phyloP scores from a whole-genome alignment of 1,140 invertebrate genomes.

The Paraescarpia echinospica region DNA sequence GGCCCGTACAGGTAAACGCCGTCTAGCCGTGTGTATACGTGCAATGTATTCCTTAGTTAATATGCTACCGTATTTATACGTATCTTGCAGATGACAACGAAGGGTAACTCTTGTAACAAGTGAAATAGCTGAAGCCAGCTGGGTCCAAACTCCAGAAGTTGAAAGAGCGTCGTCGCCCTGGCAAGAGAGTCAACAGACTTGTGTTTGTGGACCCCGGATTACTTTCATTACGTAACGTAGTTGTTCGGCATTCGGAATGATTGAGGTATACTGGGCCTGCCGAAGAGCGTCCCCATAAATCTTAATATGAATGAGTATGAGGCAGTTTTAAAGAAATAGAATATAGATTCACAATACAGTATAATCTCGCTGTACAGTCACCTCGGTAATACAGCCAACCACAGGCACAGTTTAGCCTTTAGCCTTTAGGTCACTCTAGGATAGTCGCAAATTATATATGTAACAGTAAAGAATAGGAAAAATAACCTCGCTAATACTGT shows the following conservation, averaged over 20 bases:
- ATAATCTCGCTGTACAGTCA: too few relatives aligned
- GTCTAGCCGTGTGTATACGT: not conserved
- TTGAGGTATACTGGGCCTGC: not conserved
- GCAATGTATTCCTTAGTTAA: not conserved
- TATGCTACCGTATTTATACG: not conserved
- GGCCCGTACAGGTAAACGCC: constrained; percentile 16
- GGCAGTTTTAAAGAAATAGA: too few relatives aligned
- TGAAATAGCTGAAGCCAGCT: not conserved
- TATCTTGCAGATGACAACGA: not conserved
- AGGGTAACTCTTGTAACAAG: not conserved
- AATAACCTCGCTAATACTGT: too few relatives aligned
- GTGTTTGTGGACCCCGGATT: not conserved
- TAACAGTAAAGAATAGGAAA: too few relatives aligned
- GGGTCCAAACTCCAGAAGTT: not conserved
- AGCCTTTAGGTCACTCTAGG: too few relatives aligned
- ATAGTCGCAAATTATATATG: too few relatives aligned
- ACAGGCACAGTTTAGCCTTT: too few relatives aligned
- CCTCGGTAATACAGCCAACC: too few relatives aligned
- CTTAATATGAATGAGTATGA: too few relatives aligned
- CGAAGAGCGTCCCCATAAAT: too few relatives aligned
- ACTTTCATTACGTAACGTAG: not conserved
- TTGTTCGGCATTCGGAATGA: not conserved
- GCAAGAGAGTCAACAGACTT: not conserved
- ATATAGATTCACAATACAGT: too few relatives aligned
- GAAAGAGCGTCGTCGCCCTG: not conserved